Evolutionary conservation across 92 coral and sea anemone species (phyloP), one percentile per base, ranked within the genome.

Genomic region (Palythoa heliodiscus): DNA sequence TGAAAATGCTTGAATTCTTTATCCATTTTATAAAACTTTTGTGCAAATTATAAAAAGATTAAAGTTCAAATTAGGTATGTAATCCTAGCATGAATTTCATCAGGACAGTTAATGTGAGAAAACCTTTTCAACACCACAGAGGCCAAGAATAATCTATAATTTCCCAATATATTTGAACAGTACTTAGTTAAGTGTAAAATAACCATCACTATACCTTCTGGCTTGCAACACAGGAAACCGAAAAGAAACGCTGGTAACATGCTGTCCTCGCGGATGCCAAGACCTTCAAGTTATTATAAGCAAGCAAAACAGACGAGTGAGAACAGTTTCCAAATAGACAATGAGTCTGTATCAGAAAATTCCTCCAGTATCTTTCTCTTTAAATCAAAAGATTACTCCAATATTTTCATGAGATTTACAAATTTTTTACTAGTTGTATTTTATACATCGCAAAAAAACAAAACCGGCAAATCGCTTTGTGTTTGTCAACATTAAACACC

Each of bases 121-220:
- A 43, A 43, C 3, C 1, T 29, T 29, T 29, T 43, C 50, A 8
- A 43, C 50, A 43, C 50, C 9, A 43, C 50, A 8, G 5, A 43
- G 9, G 50, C 7, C 50, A 43, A 3, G 50, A 43, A 58, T 16
- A 15, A n/a, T 58, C 17, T 15, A 58, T 67, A 8, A 13, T 15
- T 37, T 69, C 47, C 11, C 24, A 14, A 69, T 22, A 1, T 10
- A 25, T 35, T 7, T 23, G 16, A 20, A 15, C 19, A 6, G 66
- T 22, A 3, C 23, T 64, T 43, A 50, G 19, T 22, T 12, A 66
- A 79, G 29, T 53, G 12, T 78, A 35, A 66, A 6, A 40, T 20
- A 73, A 78, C 25, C 6, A 24, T 4, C 17, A 79, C 58, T 53
- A 9, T 84, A 94, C 98, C 98, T 96, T 94, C 84, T 96, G 98